A percentile compares a stretch with the other conserved stretches of the same genome.
phyloP scores from a whole-genome alignment of 2,888 invertebrate species.

The Brachycybe producta region DNA sequence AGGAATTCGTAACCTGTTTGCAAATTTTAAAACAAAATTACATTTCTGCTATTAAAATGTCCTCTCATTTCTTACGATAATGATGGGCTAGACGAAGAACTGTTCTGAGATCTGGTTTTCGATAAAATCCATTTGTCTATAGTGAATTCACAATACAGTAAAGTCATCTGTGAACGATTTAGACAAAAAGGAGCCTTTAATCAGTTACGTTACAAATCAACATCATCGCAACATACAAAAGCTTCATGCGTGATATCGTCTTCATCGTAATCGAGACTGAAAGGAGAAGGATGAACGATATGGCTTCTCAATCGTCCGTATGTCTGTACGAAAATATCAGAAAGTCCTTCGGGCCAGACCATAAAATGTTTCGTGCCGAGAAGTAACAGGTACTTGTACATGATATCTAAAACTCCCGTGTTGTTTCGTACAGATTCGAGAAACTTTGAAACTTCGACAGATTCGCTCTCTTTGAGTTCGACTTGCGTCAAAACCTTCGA shows the following conservation, averaged over 20 bases:
- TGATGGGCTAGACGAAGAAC: too few relatives aligned
- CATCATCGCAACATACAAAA: conserved; percentile 21
- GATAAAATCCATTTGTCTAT: conserved; percentile 28
- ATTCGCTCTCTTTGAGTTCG: conserved; percentile 17
- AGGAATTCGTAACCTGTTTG: conserved; percentile 4
- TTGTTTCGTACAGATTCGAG: conserved; percentile 27
- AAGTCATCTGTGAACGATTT: background rate
- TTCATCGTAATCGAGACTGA: conserved; percentile 32
- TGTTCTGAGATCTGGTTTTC: too few relatives aligned
- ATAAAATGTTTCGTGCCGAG: conserved; percentile 9
- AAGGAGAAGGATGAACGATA: conserved; percentile 40
- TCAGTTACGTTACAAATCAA: too few relatives aligned
- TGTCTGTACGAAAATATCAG: conserved; percentile 28
- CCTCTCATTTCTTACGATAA: too few relatives aligned
- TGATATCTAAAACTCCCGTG: conserved; percentile 21
- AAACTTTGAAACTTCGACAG: conserved; percentile 28
- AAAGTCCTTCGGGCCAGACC: conserved; percentile 25
- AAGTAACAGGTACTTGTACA: conserved; percentile 17
- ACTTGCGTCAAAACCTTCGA: conserved; percentile 20
- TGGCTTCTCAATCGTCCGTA: conserved; percentile 38
- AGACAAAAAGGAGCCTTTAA: too few relatives aligned
- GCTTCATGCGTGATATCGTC: conserved; percentile 38
- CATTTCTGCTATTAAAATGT: too few relatives aligned
- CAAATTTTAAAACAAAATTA: background rate
- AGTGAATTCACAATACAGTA: conserved; percentile 43